Conservation (phyloP, 2,797 vertebrate species). For the Tangara arthus region DNA sequence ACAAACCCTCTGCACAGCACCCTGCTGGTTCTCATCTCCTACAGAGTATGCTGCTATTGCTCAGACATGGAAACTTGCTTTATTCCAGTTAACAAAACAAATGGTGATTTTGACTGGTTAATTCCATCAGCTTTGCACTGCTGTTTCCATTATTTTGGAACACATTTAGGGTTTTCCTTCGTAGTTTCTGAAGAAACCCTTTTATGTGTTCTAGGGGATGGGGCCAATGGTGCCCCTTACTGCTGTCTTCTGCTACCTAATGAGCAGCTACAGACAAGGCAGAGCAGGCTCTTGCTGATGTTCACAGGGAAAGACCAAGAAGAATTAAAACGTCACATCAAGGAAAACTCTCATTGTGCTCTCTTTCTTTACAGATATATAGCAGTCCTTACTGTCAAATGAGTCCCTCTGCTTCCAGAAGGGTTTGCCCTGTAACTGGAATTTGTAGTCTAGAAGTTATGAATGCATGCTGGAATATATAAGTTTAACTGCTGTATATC, state of each 20-base stretch:
- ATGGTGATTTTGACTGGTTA: not conserved
- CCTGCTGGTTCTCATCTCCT: not conserved
- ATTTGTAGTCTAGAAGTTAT: not conserved
- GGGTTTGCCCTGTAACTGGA: not conserved
- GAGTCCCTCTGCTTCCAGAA: not conserved
- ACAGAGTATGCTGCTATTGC: not conserved
- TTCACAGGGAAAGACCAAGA: not conserved
- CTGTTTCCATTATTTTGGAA: not conserved
- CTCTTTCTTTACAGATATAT: not conserved
- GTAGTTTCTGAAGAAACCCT: not conserved
- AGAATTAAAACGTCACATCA: not conserved
- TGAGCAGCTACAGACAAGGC: not conserved
- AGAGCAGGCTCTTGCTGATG: not conserved
- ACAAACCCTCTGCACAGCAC: not conserved
- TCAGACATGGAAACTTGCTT: not conserved
- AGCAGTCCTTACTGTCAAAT: not conserved
- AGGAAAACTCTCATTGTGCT: not conserved
- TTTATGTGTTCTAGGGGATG: not conserved
- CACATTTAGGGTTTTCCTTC: not conserved
- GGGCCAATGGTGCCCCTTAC: not conserved
- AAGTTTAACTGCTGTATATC: not conserved
- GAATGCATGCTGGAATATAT: not conserved
- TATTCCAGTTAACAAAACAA: not conserved
- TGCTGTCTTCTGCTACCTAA: not conserved
- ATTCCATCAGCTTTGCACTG: not conserved